Base-by-base conservation (phyloP, 2,797 vertebrate species). In the Melanotaenia nigrans region DNA sequence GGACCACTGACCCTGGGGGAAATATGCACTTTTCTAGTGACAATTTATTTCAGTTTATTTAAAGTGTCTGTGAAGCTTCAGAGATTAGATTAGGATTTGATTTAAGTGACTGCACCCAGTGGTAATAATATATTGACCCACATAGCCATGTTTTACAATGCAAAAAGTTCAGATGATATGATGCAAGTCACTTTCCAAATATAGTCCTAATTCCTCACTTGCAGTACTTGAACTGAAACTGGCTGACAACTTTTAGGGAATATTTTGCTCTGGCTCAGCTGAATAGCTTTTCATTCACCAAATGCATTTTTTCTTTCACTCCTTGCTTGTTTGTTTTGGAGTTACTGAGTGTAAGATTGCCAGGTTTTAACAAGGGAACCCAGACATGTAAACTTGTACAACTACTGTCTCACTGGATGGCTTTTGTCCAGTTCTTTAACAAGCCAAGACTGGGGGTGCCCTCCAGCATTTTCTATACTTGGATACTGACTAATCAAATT, bases 141-240 rank as follows among this genome's bases (percentile, higher is more conserved):
- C 49, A 81, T 69, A 40, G 18, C 24, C 36, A 35, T 40, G 61
- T 58, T 47, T 74, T 49, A 59, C 38, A 49, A 62, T 65, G 66
- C 75, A 47, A 72, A 68, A 84, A 71, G 66, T 78, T 82, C 24
- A 72, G 71, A 67, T 77, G 75, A 54, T 40, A 62, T 49, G 68
- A 60, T 79, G 32, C 65, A 18, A 51, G 75, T 85, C 45, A 83
- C 81, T 88, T 74, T 87, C 88, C 85, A 90, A 89, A 91, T 89
- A 86, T 91, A 89, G 86, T 60, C 75, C 30, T 73, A 33, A 53
- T 81, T 73, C 56, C 73, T 77, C 71, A 76, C 55, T 56, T 61
- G 57, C 65, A 78, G 72, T 51, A 53, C 68, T 75, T 85, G 68
- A 73, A 71, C 69, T 73, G 62, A 60, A 65, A 61, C 36, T 24